Percentiles rank a stretch among this genome's conserved stretches.
These are phyloP conservation scores for Corythaixoides concolor DNA, from an alignment of 2,113 vertebrate genomes.

Conservation along the genomic window DNA sequence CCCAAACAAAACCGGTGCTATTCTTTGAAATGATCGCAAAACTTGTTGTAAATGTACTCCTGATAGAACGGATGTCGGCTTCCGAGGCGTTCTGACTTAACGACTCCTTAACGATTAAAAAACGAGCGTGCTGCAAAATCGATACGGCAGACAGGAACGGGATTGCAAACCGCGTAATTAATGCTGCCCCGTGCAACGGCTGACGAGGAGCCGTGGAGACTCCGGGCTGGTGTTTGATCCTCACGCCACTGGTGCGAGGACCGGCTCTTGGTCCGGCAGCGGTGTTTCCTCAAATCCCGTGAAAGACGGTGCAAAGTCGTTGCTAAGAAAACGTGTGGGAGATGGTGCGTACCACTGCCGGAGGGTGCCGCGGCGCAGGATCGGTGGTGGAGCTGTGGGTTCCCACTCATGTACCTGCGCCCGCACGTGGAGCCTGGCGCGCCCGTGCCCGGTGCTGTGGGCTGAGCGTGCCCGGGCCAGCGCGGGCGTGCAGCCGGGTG, in stretches of 20 bases:
- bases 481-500: background rate
- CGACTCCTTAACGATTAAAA: background rate
- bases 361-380: background rate
- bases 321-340: accelerated
- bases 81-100: background rate
- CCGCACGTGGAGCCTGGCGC: no score
- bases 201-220: background rate
- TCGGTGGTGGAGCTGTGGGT: accelerated
- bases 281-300: accelerated
- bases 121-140: background rate
- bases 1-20: background rate
- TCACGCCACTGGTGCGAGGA: accelerated
- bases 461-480: background rate
- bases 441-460: no score
- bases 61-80: background rate
- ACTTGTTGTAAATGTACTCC: background rate
- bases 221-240: background rate
- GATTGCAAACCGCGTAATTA: accelerated
- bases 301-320: accelerated
- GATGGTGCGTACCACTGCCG: accelerated
- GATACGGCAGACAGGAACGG: background rate
- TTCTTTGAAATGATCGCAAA: background rate
- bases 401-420: background rate
- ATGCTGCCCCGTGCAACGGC: background rate
- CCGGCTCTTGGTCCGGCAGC: background rate